Conservation (phyloP, 2,797 vertebrate genomes). For the Crypturellus tataupa region DNA sequence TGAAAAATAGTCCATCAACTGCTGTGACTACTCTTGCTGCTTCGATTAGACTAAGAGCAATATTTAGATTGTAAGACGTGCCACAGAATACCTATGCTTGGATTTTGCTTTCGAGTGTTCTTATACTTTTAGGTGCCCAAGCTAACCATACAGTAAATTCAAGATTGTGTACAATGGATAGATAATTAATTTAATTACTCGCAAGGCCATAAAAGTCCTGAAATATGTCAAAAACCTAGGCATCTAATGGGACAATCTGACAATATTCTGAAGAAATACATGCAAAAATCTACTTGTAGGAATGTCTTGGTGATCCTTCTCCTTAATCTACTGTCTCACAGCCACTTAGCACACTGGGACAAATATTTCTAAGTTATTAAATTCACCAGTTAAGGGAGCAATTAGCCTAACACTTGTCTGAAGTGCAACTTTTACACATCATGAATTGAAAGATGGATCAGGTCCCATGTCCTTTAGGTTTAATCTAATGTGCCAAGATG, state of each 20-base stretch:
- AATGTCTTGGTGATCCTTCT: background rate
- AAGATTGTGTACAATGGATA: conserved; percentile 80
- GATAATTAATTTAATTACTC: conserved; percentile 82
- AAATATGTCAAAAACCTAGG: background rate
- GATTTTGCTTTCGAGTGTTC: conserved; percentile 82
- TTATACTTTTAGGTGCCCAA: conserved; percentile 75
- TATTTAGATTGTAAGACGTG: conserved; percentile 88
- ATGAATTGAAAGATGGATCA: conserved; percentile 69
- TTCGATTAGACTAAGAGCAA: conserved; percentile 90
- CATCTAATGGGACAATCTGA: background rate
- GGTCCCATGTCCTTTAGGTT: conserved; percentile 52
- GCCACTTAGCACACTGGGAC: conserved; percentile 48
- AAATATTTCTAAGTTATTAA: conserved; percentile 70
- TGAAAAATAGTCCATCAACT: conserved; percentile 99
- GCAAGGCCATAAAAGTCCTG: conserved; percentile 20
- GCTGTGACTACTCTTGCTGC: conserved; percentile 91
- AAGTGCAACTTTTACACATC: conserved; percentile 67
- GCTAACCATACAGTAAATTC: conserved; percentile 79
- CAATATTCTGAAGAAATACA: conserved; percentile 22
- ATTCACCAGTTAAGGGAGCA: conserved; percentile 70
- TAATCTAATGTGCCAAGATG: conserved; percentile 56
- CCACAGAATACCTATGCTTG: conserved; percentile 83
- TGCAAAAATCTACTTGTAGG: background rate
- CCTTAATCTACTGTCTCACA: conserved; percentile 1
- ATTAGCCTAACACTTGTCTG: conserved; percentile 72